Evolutionary conservation across 2,797 vertebrate species (phyloP).

Genomic region (Enteromius trimaculatus): DNA sequence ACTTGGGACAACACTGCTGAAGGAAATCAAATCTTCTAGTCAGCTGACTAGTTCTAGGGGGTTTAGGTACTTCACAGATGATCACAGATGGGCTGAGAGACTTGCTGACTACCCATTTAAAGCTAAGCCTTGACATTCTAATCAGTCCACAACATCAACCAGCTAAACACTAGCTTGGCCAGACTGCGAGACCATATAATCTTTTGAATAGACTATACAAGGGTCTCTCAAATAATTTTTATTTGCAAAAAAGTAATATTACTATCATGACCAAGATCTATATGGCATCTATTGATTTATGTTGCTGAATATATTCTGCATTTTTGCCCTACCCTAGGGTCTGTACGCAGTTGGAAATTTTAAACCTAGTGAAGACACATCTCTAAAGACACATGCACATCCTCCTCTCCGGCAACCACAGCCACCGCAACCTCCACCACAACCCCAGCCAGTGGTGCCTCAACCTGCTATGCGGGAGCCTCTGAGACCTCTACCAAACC

Average conservation of each 20-base stretch:
- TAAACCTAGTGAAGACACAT: conserved; percentile 87
- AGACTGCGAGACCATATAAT: background rate
- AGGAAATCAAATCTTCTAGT: background rate
- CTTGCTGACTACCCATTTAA: background rate
- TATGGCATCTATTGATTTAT: background rate
- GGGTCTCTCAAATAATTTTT: background rate
- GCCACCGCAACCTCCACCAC: conserved; percentile 44
- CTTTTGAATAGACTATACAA: background rate
- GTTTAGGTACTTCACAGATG: background rate
- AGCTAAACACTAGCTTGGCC: background rate
- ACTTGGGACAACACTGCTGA: background rate
- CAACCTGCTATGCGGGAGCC: conserved; percentile 76
- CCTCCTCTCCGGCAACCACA: conserved; percentile 38
- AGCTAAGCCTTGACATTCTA: background rate
- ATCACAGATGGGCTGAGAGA: no score
- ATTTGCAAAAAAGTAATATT: background rate
- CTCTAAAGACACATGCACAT: conserved; percentile 44
- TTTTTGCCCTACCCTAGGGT: conserved; percentile 75
- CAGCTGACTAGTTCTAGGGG: background rate
- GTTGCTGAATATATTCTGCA: background rate
- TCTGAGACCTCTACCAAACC: conserved; percentile 85
- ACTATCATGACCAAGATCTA: background rate
- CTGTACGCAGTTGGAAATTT: conserved; percentile 97
- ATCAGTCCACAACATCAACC: background rate
- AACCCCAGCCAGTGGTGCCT: conserved; percentile 56